A percentile compares a stretch with the other conserved stretches of the same genome.
Evolutionary conservation across 2,888 invertebrate genomes (phyloP).

Genomic region (Microdon myrmicae): DNA sequence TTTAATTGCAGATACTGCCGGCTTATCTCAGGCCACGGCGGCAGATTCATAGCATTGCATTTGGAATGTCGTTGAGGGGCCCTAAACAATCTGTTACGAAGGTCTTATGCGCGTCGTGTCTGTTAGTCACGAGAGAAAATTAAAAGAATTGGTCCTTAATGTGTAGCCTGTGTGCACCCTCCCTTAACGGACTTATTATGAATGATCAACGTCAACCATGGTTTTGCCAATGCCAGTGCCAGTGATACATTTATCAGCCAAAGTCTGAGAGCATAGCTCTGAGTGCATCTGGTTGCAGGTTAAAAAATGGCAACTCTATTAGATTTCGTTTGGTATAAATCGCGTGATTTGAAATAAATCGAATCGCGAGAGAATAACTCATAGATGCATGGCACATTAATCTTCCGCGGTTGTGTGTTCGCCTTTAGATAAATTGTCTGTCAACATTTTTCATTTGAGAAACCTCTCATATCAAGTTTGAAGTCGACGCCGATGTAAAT

Average conservation of each 20-base stretch:
- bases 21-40: slow-evolving; percentile 13
- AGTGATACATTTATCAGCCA: slow-evolving; percentile 38
- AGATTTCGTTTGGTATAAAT: slow-evolving; percentile 20
- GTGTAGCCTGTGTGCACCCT: neutral
- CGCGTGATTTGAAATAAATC: slow-evolving; percentile 41
- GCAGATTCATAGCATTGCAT: too few species aligned
- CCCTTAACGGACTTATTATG: slow-evolving; percentile 7
- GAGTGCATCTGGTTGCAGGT: slow-evolving; percentile 4
- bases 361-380: slow-evolving; percentile 33
- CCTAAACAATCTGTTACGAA: too few species aligned
- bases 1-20: slow-evolving; percentile 29
- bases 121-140: slow-evolving; percentile 7
- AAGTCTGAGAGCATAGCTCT: slow-evolving; percentile 28
- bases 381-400: slow-evolving; percentile 32
- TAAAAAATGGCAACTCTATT: slow-evolving; percentile 20
- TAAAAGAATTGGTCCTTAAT: slow-evolving; percentile 9
- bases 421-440: slow-evolving; percentile 32
- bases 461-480: too few species aligned
- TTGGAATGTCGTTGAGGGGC: too few species aligned
- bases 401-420: slow-evolving; percentile 22
- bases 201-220: slow-evolving; percentile 22
- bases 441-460: slow-evolving; percentile 25
- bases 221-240: slow-evolving; percentile 8
- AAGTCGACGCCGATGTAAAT: neutral
- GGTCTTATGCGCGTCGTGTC: too few species aligned